Evolutionary conservation across 1,140 invertebrate genomes (phyloP).

Genomic region (Protaetia brevitarsis): DNA sequence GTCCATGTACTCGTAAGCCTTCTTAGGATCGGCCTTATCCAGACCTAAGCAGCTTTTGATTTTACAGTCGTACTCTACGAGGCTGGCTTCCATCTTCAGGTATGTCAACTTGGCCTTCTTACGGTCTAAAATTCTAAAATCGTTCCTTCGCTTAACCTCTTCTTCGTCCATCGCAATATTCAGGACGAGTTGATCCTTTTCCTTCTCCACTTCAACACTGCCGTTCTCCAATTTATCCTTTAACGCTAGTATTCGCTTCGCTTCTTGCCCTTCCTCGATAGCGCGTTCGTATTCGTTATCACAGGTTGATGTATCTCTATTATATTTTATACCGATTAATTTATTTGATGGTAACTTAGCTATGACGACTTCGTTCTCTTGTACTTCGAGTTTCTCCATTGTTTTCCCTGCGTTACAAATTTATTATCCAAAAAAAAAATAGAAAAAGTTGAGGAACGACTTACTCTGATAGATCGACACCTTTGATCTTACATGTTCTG

Average conservation of each 20-base stretch:
- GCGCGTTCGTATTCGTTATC: constrained; percentile 39
- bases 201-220: constrained; percentile 18
- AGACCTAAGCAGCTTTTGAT: constrained; percentile 42
- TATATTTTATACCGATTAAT: constrained; percentile 28
- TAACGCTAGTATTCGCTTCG: constrained; percentile 23
- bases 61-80: constrained; percentile 39
- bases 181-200: constrained; percentile 25
- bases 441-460: neutral
- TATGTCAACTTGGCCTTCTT: constrained; percentile 34
- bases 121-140: constrained; percentile 42
- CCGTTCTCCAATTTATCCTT: constrained; percentile 25
- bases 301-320: constrained; percentile 20
- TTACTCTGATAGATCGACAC: constrained; percentile 36
- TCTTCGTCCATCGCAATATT: constrained; percentile 32
- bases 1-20: constrained; percentile 53
- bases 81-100: constrained; percentile 38
- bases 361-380: constrained; percentile 34
- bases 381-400: constrained; percentile 31
- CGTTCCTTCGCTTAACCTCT: constrained; percentile 48
- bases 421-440: too few species aligned
- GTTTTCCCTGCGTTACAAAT: constrained; percentile 21
- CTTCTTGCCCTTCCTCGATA: constrained; percentile 35
- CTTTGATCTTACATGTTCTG: constrained; percentile 36
- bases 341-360: constrained; percentile 34
- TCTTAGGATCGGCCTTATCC: constrained; percentile 49